Evolutionary conservation across 2,888 invertebrate genomes (phyloP), one percentile per base, ranked within the genome.

Genomic region (Caenorhabditis afra): DNA sequence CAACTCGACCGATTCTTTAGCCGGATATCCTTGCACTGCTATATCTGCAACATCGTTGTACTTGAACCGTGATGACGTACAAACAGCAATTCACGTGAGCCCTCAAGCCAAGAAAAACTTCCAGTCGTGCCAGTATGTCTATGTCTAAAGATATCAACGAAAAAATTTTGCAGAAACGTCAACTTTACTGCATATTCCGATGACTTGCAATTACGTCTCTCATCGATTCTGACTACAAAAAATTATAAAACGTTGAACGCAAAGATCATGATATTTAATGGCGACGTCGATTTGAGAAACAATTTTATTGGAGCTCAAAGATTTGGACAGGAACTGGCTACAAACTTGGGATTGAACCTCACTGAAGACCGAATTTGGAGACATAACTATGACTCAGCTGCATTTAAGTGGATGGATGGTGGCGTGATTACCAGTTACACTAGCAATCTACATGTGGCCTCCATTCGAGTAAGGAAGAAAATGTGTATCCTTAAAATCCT

Each of bases 251-350:
- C n/a, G n/a, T 12, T 47, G 3, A 76, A 79, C 2, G 55, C 57
- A 44, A 81, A 76, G 35, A 65, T 86, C 10, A 57, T 86, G 53
- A 57, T 87, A 39, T 84, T 83, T 79, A 87, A 87, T 57, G 87
- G 87, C 29, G 87, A 87, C 62, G 49, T 79, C 5, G 86, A 87
- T 50, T 41, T 76, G 4, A 68, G 71, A n/a, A 75, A 70, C 57
- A 81, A 79, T 59, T 82, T 83, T 57, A 79, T 86, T 18, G 81
- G 78, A 55, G 86, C 86, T 18, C 84, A 85, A 78, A 65, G 67
- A 35, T 86, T 86, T 52, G 82, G 78, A 20, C 58, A 78, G 45
- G 66, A 81, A 23, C 45, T 86, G 14, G 81, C 68, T 0, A 29
- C 44, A 10, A 11, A 35, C 3, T 47, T 73, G 20, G 70, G 70